Evolutionary conservation across 53 echinoderm and acorn worm species (phyloP).

Genomic region (Antedon mediterranea): DNA sequence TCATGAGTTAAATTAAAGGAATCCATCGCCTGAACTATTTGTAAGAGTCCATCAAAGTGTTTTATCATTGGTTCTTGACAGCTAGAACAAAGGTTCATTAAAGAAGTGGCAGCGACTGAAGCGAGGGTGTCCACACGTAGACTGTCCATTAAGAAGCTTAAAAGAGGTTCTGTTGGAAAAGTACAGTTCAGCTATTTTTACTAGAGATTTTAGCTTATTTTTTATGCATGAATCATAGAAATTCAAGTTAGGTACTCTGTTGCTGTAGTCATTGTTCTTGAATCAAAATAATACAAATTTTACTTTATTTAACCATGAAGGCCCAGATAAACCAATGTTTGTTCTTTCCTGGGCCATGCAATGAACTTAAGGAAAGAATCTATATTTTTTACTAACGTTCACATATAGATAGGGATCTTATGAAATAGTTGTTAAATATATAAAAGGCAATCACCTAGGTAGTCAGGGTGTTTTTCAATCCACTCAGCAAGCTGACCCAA

Average conservation of each 20-base stretch:
- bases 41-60: slow-evolving; percentile 88
- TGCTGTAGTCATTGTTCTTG: too few species aligned
- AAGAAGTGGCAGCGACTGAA: slow-evolving; percentile 54
- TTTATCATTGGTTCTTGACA: slow-evolving; percentile 69
- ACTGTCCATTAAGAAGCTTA: slow-evolving; percentile 42
- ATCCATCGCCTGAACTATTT: slow-evolving; percentile 76
- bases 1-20: slow-evolving; percentile 71
- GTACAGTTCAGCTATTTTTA: neutral
- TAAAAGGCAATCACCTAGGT: slow-evolving; percentile 31
- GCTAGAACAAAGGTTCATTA: slow-evolving; percentile 53
- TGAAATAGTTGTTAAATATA: too few species aligned
- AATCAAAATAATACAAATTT: too few species aligned
- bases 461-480: slow-evolving; percentile 75
- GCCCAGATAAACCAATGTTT: too few species aligned
- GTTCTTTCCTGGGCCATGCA: too few species aligned
- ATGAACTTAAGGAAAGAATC: too few species aligned
- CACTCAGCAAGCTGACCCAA: slow-evolving; percentile 81
- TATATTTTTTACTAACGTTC: too few species aligned
- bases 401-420: too few species aligned
- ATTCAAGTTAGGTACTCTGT: too few species aligned
- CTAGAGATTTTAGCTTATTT: too few species aligned
- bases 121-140: slow-evolving; percentile 35
- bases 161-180: slow-evolving; percentile 32
- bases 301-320: too few species aligned
- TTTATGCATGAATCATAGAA: too few species aligned